These are phyloP conservation scores for Heloderma charlesbogerti DNA, from an alignment of 2,113 vertebrate genomes.

Conservation along the genomic window DNA sequence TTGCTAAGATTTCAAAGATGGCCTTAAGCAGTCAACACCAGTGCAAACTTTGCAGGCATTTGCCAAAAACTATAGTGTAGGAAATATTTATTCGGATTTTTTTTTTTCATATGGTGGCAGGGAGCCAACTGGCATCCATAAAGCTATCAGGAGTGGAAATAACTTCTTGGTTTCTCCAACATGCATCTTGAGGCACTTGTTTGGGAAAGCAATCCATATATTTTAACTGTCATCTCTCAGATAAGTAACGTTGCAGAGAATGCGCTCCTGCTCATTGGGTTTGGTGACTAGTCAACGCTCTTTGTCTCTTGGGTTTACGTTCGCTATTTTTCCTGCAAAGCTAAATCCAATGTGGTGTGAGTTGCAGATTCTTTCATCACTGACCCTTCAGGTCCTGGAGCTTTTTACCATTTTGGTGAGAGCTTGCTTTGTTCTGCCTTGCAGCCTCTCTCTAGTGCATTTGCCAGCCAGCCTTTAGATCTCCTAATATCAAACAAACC, in stretches of 20 bases:
- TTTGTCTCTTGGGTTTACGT: fast-evolving
- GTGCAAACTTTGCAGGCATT: neutral
- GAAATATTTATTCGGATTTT: neutral
- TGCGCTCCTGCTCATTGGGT: neutral
- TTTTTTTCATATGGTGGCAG: neutral
- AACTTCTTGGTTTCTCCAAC: conserved; percentile 43
- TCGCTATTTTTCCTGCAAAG: neutral
- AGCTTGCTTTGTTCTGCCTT: conserved; percentile 37
- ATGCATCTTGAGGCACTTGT: conserved; percentile 6
- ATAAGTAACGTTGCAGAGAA: conserved; percentile 25
- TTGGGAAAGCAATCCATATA: neutral
- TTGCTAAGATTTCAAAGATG: neutral
- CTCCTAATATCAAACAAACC: conserved; percentile 22
- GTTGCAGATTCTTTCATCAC: neutral
- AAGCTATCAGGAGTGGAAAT: neutral
- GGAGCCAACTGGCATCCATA: neutral
- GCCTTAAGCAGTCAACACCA: neutral
- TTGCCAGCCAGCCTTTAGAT: neutral
- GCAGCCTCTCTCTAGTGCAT: fast-evolving
- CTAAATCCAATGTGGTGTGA: neutral
- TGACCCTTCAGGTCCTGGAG: neutral
- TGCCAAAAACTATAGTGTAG: neutral
- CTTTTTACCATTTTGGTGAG: neutral
- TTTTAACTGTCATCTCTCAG: neutral
- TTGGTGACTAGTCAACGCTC: neutral